Evolutionary conservation across 2,113 vertebrate genomes (phyloP).

Genomic region (Dipodomys ordii): DNA sequence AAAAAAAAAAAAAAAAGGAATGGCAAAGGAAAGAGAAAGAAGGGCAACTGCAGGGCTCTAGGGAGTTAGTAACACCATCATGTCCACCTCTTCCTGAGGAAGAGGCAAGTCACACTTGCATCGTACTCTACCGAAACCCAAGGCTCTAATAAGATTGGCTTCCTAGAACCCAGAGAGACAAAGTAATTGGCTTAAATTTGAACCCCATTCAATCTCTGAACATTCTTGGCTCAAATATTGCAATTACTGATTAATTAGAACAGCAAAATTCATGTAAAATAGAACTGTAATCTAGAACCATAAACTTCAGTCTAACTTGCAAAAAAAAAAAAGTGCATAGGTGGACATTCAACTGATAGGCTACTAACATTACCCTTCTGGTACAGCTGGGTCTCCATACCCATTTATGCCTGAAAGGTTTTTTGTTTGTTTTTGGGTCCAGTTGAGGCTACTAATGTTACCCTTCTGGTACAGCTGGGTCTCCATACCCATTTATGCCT

Average conservation of each 20-base stretch:
- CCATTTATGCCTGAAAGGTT: background rate
- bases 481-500: background rate
- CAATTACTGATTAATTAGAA: constrained; percentile 14
- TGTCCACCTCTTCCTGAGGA: background rate
- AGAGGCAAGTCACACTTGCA: background rate
- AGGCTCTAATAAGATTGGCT: background rate
- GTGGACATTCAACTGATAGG: too few relatives aligned
- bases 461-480: background rate
- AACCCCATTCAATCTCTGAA: background rate
- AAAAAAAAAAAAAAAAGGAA: too few relatives aligned
- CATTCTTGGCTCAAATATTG: background rate
- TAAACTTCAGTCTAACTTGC: constrained; percentile 39
- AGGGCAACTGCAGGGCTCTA: too few relatives aligned
- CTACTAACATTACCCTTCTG: background rate
- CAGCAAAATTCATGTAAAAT: background rate
- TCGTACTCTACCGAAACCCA: background rate
- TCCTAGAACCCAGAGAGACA: background rate
- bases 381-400: background rate
- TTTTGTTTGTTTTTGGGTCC: too few relatives aligned
- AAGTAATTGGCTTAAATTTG: background rate
- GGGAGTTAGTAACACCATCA: background rate
- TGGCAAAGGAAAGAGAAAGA: background rate
- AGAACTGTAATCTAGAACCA: background rate
- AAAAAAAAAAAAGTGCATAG: background rate
- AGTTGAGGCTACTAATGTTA: background rate